Base-by-base conservation (phyloP, 2,888 invertebrate species). In the Globia sparganii region DNA sequence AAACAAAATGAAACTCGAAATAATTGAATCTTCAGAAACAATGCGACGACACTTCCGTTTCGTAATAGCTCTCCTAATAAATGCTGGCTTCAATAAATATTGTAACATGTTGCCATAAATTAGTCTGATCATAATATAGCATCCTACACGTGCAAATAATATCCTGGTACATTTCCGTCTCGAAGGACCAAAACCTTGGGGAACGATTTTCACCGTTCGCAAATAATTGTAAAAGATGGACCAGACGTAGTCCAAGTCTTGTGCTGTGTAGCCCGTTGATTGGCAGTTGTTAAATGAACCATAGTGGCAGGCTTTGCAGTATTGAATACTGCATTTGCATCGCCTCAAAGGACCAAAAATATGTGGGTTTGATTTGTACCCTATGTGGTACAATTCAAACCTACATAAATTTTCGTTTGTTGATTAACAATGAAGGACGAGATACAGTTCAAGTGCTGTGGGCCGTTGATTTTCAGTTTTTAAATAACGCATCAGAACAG, bases 21-120 rank as follows among this genome's bases (percentile, higher is more conserved):
- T 84, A 82, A 82, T 80, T 80, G 84, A 78, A 80, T 72, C 56
- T 72, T 15, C 43, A 28, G 62, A 67, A 72, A 78, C 83, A 83
- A 58, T 78, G 78, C 43, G 58, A 72, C 58, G 9, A 64, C 21
- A 61, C 31, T 64, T 75, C 43, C n/a, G 40, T 61, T 78, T 40
- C 34, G 53, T 70, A 70, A 61, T 72, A 68, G 62, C 59, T 64
- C 1, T n/a, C 2, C 8, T 66, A 37, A 62, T 77, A 78, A 68
- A 78, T 78, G 34, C 40, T 21, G 2, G 9, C 25, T 68, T 53
- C 46, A 64, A 61, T 80, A 71, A 68, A 79, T 71, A 68, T 72
- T 53, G 53, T 72, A 59, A 46, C 37, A 71, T 69, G 37, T 59
- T 82, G 83, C 25, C 13, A 59, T 80, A 82, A 59, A 82, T 69